Evolutionary conservation across 2,888 invertebrate genomes (phyloP).

Genomic region (Mesochorus sp.): DNA sequence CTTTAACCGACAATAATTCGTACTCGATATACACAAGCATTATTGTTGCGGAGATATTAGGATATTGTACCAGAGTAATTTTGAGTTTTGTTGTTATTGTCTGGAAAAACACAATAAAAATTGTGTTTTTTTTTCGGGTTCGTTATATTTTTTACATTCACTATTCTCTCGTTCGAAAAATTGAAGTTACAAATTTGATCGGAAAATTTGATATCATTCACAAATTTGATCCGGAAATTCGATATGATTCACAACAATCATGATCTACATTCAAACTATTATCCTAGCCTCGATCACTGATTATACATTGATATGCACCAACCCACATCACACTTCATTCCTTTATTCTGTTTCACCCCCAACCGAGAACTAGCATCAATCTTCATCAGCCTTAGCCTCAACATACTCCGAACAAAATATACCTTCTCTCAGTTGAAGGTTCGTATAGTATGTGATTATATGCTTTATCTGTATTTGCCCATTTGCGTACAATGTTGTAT

Average conservation of each 20-base stretch:
- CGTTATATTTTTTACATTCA: too few relatives aligned
- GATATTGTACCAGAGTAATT: too few relatives aligned
- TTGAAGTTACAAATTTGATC: too few relatives aligned
- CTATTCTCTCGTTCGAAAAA: too few relatives aligned
- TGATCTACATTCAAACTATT: not conserved
- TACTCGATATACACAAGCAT: not conserved
- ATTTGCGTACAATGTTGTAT: not conserved
- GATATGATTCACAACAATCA: not conserved
- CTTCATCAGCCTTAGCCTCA: not conserved
- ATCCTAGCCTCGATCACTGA: not conserved
- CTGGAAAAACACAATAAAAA: too few relatives aligned
- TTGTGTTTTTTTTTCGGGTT: too few relatives aligned
- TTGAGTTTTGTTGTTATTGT: too few relatives aligned
- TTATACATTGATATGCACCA: not conserved
- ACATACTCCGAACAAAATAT: not conserved
- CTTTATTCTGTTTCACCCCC: not conserved
- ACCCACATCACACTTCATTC: not conserved
- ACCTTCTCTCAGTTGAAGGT: not conserved
- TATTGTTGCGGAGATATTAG: not conserved
- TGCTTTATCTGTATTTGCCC: not conserved
- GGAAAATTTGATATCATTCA: too few relatives aligned
- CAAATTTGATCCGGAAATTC: too few relatives aligned
- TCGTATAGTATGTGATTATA: not conserved
- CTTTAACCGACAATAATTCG: constrained; percentile 4
- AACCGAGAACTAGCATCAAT: not conserved